Evolutionary conservation across 2,888 invertebrate genomes (phyloP), one percentile per base, ranked within the genome.

Genomic region (Tachystola acroxantha): DNA sequence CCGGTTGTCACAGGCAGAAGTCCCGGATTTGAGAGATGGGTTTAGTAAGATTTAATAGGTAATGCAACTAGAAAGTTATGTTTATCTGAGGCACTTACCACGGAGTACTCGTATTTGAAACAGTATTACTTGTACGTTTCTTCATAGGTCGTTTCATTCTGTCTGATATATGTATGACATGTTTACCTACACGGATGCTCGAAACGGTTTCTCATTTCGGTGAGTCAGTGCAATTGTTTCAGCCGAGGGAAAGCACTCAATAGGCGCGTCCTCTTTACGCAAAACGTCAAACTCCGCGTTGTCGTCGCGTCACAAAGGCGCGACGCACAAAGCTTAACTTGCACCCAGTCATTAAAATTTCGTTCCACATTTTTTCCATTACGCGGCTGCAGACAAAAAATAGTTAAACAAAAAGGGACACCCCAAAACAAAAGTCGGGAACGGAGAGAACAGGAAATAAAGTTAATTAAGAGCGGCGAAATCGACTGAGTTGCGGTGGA

Each of bases 401-500:
- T 77, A 77, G 75, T 68, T 62, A 78, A 82, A 80, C 65, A 81
- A 81, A 76, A 78, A 77, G 69, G 64, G 66, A 76, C 71, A 67
- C 69, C 76, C 50, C 61, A 81, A 85, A 85, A 84, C 78, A 84
- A 85, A 85, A 82, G 80, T 78, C 74, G 72, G 69, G 71, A 72
- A 69, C 70, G 73, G 72, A 74, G 77, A 82, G 85, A 81, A 84
- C 81, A 81, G 84, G 85, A 85, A 86, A 84, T 85, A 84, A 85
- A 86, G 85, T 86, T 86, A 86, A 86, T 86, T 86, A 86, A 85
- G 81, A 84, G 85, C 82, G 73, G 79, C 77, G 79, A 84, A 86
- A 86, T 85, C 85, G 85, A 84, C 85, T 84, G 84, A 81, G 84
- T 75, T 81, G 84, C 82, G 82, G 85, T 84, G 81, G 77, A 85